Evolutionary conservation across 2,888 invertebrate species (phyloP), one percentile per base, ranked within the genome.

Genomic region (Drosophila incognita): DNA sequence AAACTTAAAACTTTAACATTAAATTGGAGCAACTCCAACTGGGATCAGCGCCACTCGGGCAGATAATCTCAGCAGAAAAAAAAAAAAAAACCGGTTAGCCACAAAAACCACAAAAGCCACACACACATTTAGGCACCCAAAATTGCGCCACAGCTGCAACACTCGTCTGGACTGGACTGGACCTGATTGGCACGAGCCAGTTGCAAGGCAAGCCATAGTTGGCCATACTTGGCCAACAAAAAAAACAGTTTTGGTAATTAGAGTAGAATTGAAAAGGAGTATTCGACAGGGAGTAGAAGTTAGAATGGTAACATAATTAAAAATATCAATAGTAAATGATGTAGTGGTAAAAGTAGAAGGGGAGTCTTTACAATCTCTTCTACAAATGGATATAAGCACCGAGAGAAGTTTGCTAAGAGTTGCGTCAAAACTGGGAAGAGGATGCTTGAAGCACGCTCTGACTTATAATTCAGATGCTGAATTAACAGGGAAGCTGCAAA

Each of bases 1-100:
- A 60, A 61, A 42, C 52, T 58, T 40, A 1, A 38, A 38, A 56
- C 15, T 35, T 53, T 3, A 33, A 49, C 62, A 60, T 57, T 76
- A 57, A 76, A 77, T 67, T 77, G 78, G 78, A 76, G 67, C 77
- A 76, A 27, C 60, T 57, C 57, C 36, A 63, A 60, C 49, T 42
- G 60, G 57, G 24, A 54, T 27, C 68, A 27, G 11, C 68, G 15
- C 54, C n/a, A 46, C n/a, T 36, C 40, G 65, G 13, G 35, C 15
- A 46, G 66, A 46, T 66, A 66, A 66, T 46, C 70, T 36, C n/a
- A 46, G 4, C 3, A 27, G n/a, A 27, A 21, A 11, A 29, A 29
- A 27, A 48, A 27, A 3, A 24, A 11, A 10, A 31, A 69, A 68
- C 69, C 27, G 11, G 68, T 67, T 67, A 4, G 13, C 49, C 36